Evolutionary conservation across 2,888 invertebrate genomes (phyloP).

Genomic region (Drosophila sordidapex): DNA sequence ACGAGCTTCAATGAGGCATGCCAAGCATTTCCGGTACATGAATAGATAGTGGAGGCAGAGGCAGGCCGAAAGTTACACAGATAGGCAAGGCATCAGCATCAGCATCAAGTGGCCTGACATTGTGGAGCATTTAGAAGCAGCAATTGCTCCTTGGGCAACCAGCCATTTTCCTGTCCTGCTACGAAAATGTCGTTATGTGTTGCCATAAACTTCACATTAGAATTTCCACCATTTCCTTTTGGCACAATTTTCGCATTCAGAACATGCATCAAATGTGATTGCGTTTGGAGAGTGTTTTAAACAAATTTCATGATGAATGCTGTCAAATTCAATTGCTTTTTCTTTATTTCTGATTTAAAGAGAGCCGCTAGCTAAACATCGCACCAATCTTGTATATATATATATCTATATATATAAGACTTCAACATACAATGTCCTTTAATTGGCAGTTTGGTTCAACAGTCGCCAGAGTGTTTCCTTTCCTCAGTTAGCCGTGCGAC

Average conservation of each 20-base stretch:
- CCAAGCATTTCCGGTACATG: conserved; percentile 73
- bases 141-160: conserved; percentile 30
- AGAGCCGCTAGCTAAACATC: neutral
- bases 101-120: conserved; percentile 43
- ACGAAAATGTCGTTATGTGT: conserved; percentile 65
- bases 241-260: conserved; percentile 24
- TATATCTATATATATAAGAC: neutral
- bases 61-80: neutral
- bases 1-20: conserved; percentile 77
- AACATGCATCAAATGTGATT: conserved; percentile 36
- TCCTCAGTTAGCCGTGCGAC: conserved; percentile 34
- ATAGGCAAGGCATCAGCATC: conserved; percentile 4
- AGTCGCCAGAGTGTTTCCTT: conserved; percentile 7
- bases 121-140: conserved; percentile 28
- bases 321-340: neutral
- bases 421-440: conserved; percentile 9
- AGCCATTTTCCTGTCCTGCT: conserved; percentile 55
- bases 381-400: neutral
- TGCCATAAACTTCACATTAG: conserved; percentile 74
- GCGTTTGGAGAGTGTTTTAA: conserved; percentile 5
- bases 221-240: conserved; percentile 57
- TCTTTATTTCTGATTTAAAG: neutral
- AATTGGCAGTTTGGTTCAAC: conserved; percentile 46
- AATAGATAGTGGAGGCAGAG: conserved; percentile 9
- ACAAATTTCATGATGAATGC: conserved; percentile 36